Evolutionary conservation across 2,888 invertebrate species (phyloP).

Genomic region (Ophioninae sp.): DNA sequence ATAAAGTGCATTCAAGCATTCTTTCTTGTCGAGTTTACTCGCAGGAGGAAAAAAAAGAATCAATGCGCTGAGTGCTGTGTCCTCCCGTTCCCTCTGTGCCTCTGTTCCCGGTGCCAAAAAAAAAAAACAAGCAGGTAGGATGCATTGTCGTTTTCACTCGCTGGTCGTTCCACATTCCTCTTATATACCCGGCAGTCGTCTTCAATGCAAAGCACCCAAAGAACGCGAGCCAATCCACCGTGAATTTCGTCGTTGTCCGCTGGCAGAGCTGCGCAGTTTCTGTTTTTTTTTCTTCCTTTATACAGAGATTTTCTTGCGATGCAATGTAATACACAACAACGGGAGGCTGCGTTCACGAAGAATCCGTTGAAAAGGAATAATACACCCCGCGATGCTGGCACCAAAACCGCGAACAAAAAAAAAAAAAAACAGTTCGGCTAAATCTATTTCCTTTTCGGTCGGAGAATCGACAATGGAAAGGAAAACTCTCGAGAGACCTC

Average conservation of each 20-base stretch:
- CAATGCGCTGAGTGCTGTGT: background rate
- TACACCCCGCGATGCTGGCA: conserved; percentile 21
- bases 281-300: conserved; percentile 26
- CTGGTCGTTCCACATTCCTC: conserved; percentile 62
- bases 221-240: conserved; percentile 39
- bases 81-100: no score
- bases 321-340: conserved; percentile 14
- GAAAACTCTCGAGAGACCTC: background rate
- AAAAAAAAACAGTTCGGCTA: conserved; percentile 25
- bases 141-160: conserved; percentile 57
- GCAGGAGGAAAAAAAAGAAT: conserved; percentile 5
- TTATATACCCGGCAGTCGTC: conserved; percentile 8
- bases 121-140: conserved; percentile 55
- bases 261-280: background rate
- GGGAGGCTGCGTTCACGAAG: conserved; percentile 27
- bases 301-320: conserved; percentile 45
- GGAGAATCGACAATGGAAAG: conserved; percentile 11
- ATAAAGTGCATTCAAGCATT: background rate
- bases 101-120: no score
- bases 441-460: conserved; percentile 22
- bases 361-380: conserved; percentile 34
- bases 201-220: conserved; percentile 45
- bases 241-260: conserved; percentile 42
- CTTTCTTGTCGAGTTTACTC: background rate
- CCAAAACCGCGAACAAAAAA: no score